Evolutionary conservation across 2,888 invertebrate species (phyloP), one percentile per base, ranked within the genome.

Genomic region (Nemurella pictetii): DNA sequence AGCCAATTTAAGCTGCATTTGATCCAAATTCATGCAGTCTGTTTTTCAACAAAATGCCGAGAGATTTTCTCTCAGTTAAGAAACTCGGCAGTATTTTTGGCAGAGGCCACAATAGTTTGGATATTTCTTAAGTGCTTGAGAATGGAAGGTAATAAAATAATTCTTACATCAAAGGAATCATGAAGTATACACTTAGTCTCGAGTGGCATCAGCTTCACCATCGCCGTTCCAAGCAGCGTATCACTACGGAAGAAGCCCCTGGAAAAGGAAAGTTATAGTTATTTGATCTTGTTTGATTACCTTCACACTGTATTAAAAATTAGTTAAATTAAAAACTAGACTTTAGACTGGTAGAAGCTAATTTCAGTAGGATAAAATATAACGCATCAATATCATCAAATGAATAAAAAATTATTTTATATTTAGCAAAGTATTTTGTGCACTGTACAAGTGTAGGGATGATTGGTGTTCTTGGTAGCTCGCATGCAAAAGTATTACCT

Each of bases 191-290:
- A 96, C 86, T 95, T 94, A 0, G 94, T 95, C 92, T 99, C 98
- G 86, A 99, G 91, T n/a, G 95, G 95, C 88, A 95, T 95, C 87
- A 99, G 91, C 89, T 98, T 98, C 20, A 98, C 94, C 86, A 92
- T 93, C 20, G 93, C 95, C 1, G 95, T 94, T 30, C 99, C 99
- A 85, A 99, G 92, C 83, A 97, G 91, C 84, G 94, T 92, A 90
- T 99, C 99, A 88, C 96, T 94, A 87, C 97, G 94, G 90, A 99
- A 95, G 92, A 99, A 98, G 88, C 99, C 98, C 90, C 98, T 98
- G 94, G 92, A 96, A 95, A 87, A 89, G 87, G 87, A 86, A 87
- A 88, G 87, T 84, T 85, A 86, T 83, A 85, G 78, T 35, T 35
- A 84, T 28, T 78, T 3, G 73, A 20, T 36, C 36, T 20, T 28